These are phyloP conservation scores for Notothenia coriiceps DNA, from an alignment of 2,113 vertebrate genomes.

Conservation along the genomic window DNA sequence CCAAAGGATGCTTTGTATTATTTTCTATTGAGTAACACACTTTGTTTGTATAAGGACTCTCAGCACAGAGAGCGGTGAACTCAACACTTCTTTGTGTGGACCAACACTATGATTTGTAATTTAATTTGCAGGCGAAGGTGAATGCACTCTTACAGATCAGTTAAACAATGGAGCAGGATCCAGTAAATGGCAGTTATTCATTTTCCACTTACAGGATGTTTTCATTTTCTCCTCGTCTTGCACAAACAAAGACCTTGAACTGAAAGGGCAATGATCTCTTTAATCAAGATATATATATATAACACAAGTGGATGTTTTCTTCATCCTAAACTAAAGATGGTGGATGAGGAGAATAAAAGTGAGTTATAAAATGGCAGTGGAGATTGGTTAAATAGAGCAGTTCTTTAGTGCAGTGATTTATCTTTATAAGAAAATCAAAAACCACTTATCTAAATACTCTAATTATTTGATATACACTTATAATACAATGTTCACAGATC, in stretches of 20 bases:
- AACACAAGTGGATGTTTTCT: slow-evolving; percentile 9
- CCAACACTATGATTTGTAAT: neutral
- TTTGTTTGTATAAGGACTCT: slow-evolving; percentile 24
- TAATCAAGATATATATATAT: neutral
- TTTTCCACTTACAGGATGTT: neutral
- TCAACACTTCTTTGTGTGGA: slow-evolving; percentile 10
- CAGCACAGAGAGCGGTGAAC: neutral
- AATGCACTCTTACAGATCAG: neutral
- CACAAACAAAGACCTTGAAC: slow-evolving; percentile 18
- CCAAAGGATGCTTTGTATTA: slow-evolving; percentile 15
- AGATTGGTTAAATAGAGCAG: no score
- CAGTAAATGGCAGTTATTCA: neutral
- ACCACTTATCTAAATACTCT: no score
- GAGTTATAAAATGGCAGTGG: no score
- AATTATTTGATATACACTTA: no score
- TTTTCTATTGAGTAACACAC: slow-evolving; percentile 34
- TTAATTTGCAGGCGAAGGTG: neutral
- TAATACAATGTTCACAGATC: neutral
- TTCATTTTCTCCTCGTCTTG: neutral
- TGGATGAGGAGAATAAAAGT: no score
- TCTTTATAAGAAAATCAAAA: no score
- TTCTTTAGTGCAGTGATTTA: no score
- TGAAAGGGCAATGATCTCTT: neutral
- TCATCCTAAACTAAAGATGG: neutral
- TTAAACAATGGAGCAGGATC: neutral